Conservation (phyloP, 2,888 invertebrate genomes). For the Sphaerophoria rueppellii region DNA sequence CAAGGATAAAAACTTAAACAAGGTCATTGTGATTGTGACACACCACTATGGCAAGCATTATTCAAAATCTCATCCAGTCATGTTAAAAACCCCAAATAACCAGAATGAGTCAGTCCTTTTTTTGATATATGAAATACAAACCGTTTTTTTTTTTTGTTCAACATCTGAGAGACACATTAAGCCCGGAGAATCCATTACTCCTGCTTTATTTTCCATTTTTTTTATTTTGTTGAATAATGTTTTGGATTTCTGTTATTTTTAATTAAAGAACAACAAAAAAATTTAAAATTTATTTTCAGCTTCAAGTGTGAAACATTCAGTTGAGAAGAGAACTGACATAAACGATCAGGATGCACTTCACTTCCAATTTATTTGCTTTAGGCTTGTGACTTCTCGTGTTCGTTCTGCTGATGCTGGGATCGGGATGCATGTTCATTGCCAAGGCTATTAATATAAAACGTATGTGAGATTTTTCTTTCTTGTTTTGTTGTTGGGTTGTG, state of each 20-base stretch:
- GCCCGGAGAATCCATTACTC: conserved; percentile 8
- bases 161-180: conserved; percentile 6
- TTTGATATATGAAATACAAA: background rate
- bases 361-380: conserved; percentile 43
- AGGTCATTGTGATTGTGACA: conserved; percentile 8
- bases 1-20: background rate
- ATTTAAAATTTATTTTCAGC: conserved; percentile 46
- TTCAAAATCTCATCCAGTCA: conserved; percentile 19
- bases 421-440: conserved; percentile 30
- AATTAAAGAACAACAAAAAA: background rate
- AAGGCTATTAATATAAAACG: conserved; percentile 61
- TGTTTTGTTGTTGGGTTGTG: conserved; percentile 23
- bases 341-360: conserved; percentile 68
- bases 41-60: background rate
- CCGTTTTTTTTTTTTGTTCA: background rate
- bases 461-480: background rate
- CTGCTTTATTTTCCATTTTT: background rate
- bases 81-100: conserved; percentile 6
- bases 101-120: conserved; percentile 4
- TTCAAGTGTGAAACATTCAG: conserved; percentile 62
- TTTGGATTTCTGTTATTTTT: too few species aligned
- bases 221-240: background rate
- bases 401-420: background rate
- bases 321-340: background rate
- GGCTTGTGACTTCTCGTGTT: conserved; percentile 2